Conservation (phyloP, 2,797 vertebrate genomes). For the Eulemur coronatus region DNA sequence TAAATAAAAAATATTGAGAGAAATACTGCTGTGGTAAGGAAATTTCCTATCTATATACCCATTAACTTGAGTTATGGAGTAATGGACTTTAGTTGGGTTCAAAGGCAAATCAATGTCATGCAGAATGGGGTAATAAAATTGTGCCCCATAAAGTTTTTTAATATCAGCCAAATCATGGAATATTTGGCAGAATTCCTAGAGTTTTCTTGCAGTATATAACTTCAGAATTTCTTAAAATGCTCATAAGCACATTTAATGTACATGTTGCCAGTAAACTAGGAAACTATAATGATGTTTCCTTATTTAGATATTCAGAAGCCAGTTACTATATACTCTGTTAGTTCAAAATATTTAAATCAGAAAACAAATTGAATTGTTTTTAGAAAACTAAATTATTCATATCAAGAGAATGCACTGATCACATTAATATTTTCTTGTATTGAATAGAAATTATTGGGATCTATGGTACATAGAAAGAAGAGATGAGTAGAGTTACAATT, state of each 20-base stretch:
- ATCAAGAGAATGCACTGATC: not conserved
- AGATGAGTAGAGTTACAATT: not conserved
- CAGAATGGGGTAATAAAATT: constrained; percentile 68
- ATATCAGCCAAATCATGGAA: constrained; percentile 53
- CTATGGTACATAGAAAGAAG: not conserved
- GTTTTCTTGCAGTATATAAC: constrained; percentile 39
- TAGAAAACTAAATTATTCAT: not conserved
- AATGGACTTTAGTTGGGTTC: constrained; percentile 57
- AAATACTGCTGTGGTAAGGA: constrained; percentile 63
- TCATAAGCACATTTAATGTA: constrained; percentile 51
- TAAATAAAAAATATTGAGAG: constrained; percentile 67
- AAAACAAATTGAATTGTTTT: constrained; percentile 6
- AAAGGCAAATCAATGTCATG: constrained; percentile 73
- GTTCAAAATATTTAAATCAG: not conserved
- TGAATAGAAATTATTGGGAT: not conserved
- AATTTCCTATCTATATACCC: constrained; percentile 45
- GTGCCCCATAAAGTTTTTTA: constrained; percentile 62
- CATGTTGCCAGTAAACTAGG: constrained; percentile 55
- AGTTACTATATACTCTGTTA: not conserved
- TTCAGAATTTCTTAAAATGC: constrained; percentile 51
- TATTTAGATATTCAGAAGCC: constrained; percentile 12
- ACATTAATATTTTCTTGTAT: not conserved
- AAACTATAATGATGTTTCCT: constrained; percentile 31
- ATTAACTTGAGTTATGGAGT: constrained; percentile 69
- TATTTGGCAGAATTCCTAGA: constrained; percentile 68